Conservation (phyloP, 2,113 vertebrate species). For the Cryptotis parvus region DNA sequence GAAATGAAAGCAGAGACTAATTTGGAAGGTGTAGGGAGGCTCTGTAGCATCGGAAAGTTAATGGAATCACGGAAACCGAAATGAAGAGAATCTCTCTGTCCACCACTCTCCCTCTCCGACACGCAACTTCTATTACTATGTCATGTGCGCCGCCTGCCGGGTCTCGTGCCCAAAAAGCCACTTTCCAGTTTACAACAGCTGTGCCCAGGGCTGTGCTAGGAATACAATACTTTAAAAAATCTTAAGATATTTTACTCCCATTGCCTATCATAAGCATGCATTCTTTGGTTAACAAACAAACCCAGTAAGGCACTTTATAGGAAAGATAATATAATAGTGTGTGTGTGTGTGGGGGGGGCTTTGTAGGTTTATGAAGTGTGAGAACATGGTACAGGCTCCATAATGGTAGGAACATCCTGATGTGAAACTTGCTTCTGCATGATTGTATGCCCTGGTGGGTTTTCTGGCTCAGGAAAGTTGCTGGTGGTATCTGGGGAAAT, state of each 20-base stretch:
- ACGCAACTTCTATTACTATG: accelerated
- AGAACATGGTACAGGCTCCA: background rate
- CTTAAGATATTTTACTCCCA: background rate
- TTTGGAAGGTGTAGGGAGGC: constrained; percentile 22
- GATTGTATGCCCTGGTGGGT: too few relatives aligned
- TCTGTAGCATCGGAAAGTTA: background rate
- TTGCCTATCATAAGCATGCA: background rate
- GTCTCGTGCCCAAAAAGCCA: background rate
- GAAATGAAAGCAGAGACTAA: constrained; percentile 15
- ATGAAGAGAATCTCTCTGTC: background rate
- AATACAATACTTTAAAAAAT: background rate
- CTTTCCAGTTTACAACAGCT: background rate
- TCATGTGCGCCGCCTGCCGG: background rate
- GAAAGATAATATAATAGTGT: background rate
- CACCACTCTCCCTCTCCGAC: too few relatives aligned
- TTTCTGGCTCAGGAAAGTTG: background rate
- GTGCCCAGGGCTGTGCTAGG: background rate
- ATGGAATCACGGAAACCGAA: background rate
- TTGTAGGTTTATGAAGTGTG: background rate
- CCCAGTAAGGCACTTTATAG: background rate
- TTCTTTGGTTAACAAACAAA: background rate
- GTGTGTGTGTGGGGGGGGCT: background rate
- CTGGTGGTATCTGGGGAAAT: background rate
- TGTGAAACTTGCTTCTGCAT: background rate
- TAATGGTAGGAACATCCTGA: background rate